Percentiles rank a stretch among this genome's conserved stretches.
These are phyloP conservation scores for Caenorhabditis japonica DNA, from an alignment of 2,888 invertebrate species.

Conservation along the genomic window DNA sequence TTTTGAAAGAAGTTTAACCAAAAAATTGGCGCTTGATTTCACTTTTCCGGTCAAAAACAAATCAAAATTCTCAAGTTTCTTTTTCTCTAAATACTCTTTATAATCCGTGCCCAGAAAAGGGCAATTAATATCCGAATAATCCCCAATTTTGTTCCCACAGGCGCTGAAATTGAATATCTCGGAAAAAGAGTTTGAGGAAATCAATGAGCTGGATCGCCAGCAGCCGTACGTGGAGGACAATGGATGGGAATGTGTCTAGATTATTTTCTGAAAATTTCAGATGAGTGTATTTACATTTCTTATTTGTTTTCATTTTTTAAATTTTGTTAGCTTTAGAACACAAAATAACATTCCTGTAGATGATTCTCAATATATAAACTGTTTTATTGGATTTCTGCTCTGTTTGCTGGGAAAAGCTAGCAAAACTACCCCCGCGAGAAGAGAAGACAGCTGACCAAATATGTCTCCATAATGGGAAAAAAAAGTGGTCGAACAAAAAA, in stretches of 20 bases:
- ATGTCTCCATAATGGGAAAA: not conserved
- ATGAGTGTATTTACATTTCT: not conserved
- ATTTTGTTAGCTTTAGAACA: not conserved
- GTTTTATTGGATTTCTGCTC: too few species aligned
- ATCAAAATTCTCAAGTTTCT: not conserved
- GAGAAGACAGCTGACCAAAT: conserved; percentile 35
- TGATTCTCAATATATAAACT: too few species aligned
- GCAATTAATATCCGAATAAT: not conserved
- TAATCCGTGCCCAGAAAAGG: not conserved
- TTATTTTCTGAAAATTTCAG: too few species aligned
- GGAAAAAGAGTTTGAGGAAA: conserved; percentile 53
- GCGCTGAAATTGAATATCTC: conserved; percentile 39
- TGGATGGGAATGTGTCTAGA: conserved; percentile 57
- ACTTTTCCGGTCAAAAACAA: too few species aligned
- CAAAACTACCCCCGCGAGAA: too few species aligned
- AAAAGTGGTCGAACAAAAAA: conserved; percentile 1
- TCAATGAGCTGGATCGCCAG: conserved; percentile 55
- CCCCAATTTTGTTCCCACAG: too few species aligned
- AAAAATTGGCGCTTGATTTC: too few species aligned
- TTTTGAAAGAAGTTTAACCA: too few species aligned
- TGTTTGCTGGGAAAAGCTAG: too few species aligned
- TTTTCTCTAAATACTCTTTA: not conserved
- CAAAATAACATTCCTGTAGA: not conserved
- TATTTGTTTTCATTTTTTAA: not conserved
- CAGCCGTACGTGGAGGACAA: conserved; percentile 65